Base-by-base conservation (phyloP, 2,797 vertebrate species). In the Labeo calbasu region DNA sequence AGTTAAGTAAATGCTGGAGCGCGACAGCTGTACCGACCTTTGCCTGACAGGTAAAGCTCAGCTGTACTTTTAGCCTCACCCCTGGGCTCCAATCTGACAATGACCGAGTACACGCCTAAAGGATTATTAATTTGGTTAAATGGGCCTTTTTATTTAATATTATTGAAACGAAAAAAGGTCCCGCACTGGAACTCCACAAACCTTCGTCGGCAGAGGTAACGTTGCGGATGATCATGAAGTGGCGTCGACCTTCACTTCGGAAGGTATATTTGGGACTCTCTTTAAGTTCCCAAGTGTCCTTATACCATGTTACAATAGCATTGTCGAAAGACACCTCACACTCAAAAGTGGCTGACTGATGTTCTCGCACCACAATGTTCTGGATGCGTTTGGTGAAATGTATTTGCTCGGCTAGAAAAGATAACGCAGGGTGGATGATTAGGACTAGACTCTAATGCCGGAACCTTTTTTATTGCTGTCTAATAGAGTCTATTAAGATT, bases 341-440 rank as follows among this genome's bases (percentile, higher is more conserved):
- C 89, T 99, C 98, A 48, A 99, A 99, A 82, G 97, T 98, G 89
- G 98, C 98, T 0, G 97, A 97, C 85, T 99, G 97, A 57, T 96
- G 96, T 86, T 99, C 98, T 40, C 96, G 98, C 89, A 99, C 98
- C 91, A 99, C 97, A 2, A 99, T 96, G 92, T 98, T 99, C 95
- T 99, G 98, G 93, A 99, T 99, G 90, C 97, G 97, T 94, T 97
- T 99, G 83, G 97, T 99, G 94, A 99, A 99, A 94, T 99, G 97
- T 94, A 99, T 99, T 89, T 98, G 97, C 93, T 99, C 96, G 71
- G 98, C 98, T 99, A 94, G 88, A 93, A 95, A 87, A 95, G 91
- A 95, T 90, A 94, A 94, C 87, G 93, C 68, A 91, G 90, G 91
- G 88, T 90, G 90, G 92, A 89, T 19, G 57, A 76, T 61, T 28